phyloP scores from a whole-genome alignment of 1,140 invertebrate genomes.

The Zaprionus vittiger region DNA sequence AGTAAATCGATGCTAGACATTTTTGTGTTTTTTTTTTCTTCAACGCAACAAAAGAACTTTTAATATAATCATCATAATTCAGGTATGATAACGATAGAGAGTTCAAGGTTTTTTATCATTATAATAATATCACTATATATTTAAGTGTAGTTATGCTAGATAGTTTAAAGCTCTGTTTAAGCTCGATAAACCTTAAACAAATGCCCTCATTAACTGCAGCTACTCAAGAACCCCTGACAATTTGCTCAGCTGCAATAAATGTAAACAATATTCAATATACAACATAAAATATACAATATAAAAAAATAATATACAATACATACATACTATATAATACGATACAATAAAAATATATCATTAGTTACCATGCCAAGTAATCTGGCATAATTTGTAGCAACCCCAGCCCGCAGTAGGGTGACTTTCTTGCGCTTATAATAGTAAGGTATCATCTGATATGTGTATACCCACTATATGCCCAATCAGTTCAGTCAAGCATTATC shows the following conservation, averaged over 20 bases:
- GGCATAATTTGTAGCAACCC: not conserved
- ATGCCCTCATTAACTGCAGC: not conserved
- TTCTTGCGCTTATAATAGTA: not conserved
- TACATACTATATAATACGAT: too few relatives aligned
- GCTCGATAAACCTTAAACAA: not conserved
- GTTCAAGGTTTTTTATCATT: too few relatives aligned
- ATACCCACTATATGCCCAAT: not conserved
- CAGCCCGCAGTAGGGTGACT: not conserved
- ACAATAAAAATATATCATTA: constrained; percentile 1
- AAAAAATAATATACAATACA: too few relatives aligned
- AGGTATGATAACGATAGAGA: too few relatives aligned
- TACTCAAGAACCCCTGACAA: not conserved
- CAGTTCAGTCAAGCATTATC: constrained; percentile 7
- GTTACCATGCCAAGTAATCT: not conserved
- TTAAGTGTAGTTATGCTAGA: not conserved
- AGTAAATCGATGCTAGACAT: too few relatives aligned
- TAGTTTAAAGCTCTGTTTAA: not conserved
- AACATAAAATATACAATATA: too few relatives aligned
- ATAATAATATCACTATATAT: too few relatives aligned
- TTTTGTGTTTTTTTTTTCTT: too few relatives aligned
- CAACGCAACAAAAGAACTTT: too few relatives aligned
- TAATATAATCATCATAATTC: too few relatives aligned
- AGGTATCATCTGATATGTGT: not conserved
- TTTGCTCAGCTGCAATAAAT: too few relatives aligned
- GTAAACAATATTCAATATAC: too few relatives aligned